Evolutionary conservation across 2,888 invertebrate genomes (phyloP).

Genomic region (Halictus quadricinctus): DNA sequence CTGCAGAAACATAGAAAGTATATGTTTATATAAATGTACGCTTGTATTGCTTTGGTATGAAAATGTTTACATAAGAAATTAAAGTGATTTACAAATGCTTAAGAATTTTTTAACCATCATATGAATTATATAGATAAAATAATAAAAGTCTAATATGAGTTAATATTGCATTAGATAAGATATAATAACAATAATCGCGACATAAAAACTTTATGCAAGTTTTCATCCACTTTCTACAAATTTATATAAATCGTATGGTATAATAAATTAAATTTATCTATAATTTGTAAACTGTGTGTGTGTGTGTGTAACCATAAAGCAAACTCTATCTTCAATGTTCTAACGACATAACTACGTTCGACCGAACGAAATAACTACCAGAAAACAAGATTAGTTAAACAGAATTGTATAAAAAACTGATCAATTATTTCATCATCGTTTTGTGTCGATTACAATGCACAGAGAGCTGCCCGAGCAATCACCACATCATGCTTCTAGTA

Average conservation of each 20-base stretch:
- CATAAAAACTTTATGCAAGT: neutral
- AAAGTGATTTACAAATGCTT: neutral
- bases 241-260: neutral
- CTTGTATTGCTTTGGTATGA: neutral
- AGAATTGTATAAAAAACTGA: neutral
- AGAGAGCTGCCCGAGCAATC: neutral
- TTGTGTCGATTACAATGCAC: conserved; percentile 11
- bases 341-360: too few relatives aligned
- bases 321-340: neutral
- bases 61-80: neutral
- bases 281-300: neutral
- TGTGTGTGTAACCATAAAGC: too few relatives aligned
- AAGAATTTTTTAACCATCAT: neutral
- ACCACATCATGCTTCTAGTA: neutral
- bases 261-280: neutral
- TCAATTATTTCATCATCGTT: neutral
- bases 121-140: neutral
- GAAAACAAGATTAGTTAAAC: neutral
- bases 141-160: neutral
- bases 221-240: too few relatives aligned
- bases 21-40: neutral
- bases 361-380: neutral
- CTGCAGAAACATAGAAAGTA: too few relatives aligned
- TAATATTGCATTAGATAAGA: neutral
- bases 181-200: neutral